These are phyloP conservation scores for Camponotus pennsylvanicus DNA, from an alignment of 1,140 invertebrate species.

Conservation along the genomic window DNA sequence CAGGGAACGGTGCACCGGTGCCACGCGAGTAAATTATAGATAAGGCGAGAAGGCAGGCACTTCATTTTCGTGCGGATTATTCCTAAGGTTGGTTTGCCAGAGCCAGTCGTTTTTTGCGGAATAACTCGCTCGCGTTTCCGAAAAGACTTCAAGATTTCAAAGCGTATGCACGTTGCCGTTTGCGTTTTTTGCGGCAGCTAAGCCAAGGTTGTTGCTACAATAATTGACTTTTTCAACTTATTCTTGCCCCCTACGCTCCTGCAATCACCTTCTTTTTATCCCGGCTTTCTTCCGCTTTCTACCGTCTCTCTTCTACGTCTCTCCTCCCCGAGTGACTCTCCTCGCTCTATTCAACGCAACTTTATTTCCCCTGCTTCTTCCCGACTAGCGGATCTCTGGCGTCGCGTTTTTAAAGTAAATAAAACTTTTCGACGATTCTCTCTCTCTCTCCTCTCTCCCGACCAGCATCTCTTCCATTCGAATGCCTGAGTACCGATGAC, in stretches of 20 bases:
- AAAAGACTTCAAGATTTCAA: conserved; percentile 5
- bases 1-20: conserved; percentile 37
- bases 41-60: conserved; percentile 37
- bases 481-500: conserved; percentile 66
- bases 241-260: conserved; percentile 44
- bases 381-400: conserved; percentile 68
- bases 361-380: conserved; percentile 68
- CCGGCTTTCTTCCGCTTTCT: conserved; percentile 45
- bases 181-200: neutral
- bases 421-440: conserved; percentile 66
- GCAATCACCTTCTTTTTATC: conserved; percentile 1
- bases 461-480: conserved; percentile 40
- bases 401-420: conserved; percentile 75
- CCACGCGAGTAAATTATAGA: conserved; percentile 60
- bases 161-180: neutral
- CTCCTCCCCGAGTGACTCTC: neutral
- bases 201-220: conserved; percentile 46
- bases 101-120: neutral
- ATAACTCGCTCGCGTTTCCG: conserved; percentile 36
- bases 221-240: conserved; percentile 73
- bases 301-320: conserved; percentile 10
- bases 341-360: conserved; percentile 59
- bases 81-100: conserved; percentile 25
- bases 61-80: conserved; percentile 67
- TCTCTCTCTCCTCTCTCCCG: conserved; percentile 11